phyloP scores from a whole-genome alignment of 1,140 invertebrate genomes.

The Calephelis virginiensis region DNA sequence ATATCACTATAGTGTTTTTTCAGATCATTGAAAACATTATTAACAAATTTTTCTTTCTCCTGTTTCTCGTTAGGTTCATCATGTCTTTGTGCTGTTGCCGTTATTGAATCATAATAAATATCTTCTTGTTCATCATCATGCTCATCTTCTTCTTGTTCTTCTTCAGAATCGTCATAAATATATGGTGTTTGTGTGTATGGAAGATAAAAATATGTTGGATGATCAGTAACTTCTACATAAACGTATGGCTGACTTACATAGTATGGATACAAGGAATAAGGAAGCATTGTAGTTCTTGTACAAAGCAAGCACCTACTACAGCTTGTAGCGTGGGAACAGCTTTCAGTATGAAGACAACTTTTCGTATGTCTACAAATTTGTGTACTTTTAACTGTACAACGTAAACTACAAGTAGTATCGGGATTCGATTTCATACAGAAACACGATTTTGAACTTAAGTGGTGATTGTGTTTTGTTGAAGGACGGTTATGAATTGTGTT shows the following conservation, averaged over 20 bases:
- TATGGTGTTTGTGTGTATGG: not conserved
- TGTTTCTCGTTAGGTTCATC: constrained; percentile 26
- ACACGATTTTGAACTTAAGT: not conserved
- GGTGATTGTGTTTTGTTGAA: not conserved
- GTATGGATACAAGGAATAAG: not conserved
- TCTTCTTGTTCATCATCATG: not conserved
- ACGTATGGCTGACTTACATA: not conserved
- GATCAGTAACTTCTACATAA: not conserved
- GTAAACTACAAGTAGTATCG: constrained; percentile 3
- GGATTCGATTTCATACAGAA: constrained; percentile 11
- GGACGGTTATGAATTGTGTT: not conserved
- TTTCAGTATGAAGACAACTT: not conserved
- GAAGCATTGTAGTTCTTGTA: not conserved
- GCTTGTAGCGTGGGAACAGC: not conserved
- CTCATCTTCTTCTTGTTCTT: not conserved
- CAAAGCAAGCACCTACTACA: not conserved
- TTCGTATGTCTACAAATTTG: not conserved
- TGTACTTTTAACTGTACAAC: not conserved
- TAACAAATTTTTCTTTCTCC: constrained; percentile 34
- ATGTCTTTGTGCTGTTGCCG: not conserved
- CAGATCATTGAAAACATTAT: constrained; percentile 37
- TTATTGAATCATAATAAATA: not conserved
- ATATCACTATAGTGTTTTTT: constrained; percentile 40
- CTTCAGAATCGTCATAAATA: constrained; percentile 13
- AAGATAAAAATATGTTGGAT: constrained; percentile 4